A percentile compares a stretch with the other conserved stretches of the same genome.
phyloP scores from a whole-genome alignment of 2,797 vertebrate species.

The Acropternis orthonyx region DNA sequence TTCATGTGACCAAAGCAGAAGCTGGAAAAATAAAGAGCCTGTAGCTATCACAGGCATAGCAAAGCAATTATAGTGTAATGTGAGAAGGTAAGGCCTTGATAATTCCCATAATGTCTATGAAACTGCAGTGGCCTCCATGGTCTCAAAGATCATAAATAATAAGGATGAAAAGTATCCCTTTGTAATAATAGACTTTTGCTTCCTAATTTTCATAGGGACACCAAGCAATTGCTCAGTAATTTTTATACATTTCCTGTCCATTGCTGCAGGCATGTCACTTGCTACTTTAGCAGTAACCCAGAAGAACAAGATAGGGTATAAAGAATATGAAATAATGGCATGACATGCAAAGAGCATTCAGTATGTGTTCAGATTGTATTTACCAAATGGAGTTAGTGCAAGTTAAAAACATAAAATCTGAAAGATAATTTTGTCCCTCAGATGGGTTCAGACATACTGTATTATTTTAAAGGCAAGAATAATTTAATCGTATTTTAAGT shows the following conservation, averaged over 20 bases:
- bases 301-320: background rate
- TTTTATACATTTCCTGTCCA: background rate
- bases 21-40: background rate
- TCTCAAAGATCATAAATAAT: slow-evolving; percentile 22
- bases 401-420: background rate
- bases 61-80: background rate
- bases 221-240: background rate
- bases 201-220: background rate
- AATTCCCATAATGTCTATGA: background rate
- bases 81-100: background rate
- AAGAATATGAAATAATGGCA: background rate
- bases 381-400: background rate
- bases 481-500: background rate
- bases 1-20: background rate
- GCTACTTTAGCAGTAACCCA: background rate
- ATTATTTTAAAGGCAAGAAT: background rate
- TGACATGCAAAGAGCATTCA: background rate
- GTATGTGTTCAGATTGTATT: background rate
- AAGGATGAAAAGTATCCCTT: slow-evolving; percentile 16
- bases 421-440: background rate
- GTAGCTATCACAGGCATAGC: background rate
- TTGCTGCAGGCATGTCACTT: background rate
- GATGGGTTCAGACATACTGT: background rate
- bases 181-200: background rate
- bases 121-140: background rate